phyloP scores from a whole-genome alignment of 1,140 invertebrate species.

The Nomia melanderi region DNA sequence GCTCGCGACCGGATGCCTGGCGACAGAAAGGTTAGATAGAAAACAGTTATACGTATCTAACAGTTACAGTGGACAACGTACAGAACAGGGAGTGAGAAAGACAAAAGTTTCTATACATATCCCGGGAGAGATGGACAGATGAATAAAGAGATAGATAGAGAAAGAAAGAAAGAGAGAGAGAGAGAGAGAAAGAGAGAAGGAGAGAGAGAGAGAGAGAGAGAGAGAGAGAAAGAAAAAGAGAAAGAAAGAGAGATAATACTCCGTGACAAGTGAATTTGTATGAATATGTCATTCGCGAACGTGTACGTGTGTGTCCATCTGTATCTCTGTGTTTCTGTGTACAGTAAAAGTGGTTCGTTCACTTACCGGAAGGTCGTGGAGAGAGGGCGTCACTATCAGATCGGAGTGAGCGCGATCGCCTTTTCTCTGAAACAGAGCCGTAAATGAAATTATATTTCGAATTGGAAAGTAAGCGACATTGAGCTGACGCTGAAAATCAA shows the following conservation, averaged over 20 bases:
- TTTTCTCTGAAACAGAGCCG: constrained; percentile 74
- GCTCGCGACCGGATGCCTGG: constrained; percentile 20
- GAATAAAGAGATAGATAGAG: constrained; percentile 41
- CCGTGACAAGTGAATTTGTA: constrained; percentile 12
- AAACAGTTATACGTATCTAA: constrained; percentile 46
- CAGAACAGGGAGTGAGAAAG: constrained; percentile 43
- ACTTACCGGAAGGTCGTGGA: constrained; percentile 79
- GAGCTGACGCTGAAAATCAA: too few species aligned
- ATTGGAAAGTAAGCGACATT: background rate
- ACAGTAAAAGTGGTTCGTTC: background rate
- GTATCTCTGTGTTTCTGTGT: background rate
- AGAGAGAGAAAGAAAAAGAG: constrained; percentile 31
- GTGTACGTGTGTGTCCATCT: constrained; percentile 12
- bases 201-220: constrained; percentile 35
- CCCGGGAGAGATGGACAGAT: background rate
- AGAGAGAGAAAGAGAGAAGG: constrained; percentile 29
- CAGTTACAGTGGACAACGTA: constrained; percentile 55
- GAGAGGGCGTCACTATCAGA: constrained; percentile 76
- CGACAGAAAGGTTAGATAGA: constrained; percentile 41
- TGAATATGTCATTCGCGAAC: background rate
- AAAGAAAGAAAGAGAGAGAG: constrained; percentile 37
- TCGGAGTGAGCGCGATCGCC: constrained; percentile 77
- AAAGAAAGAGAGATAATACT: constrained; percentile 31
- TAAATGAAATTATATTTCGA: constrained; percentile 16
- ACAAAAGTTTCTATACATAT: constrained; percentile 12